A percentile compares a stretch with the other conserved stretches of the same genome.
Conservation (phyloP, 2,113 vertebrate species). For the Progne subis region DNA sequence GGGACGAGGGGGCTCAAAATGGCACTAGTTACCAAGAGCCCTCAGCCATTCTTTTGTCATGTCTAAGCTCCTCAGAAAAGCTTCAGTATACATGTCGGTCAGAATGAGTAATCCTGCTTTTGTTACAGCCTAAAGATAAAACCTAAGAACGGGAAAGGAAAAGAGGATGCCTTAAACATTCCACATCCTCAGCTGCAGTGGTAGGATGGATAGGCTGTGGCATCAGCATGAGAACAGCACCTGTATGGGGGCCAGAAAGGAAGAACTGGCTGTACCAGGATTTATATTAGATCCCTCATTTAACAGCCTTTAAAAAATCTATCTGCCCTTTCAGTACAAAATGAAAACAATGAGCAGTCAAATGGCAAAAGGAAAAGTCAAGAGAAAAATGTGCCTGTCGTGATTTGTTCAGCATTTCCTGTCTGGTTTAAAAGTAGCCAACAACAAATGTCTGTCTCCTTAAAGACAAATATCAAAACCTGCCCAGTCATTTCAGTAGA, state of each 20-base stretch:
- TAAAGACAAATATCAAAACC: conserved; percentile 2
- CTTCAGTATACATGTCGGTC: background rate
- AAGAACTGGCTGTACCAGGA: background rate
- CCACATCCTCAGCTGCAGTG: background rate
- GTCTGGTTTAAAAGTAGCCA: background rate
- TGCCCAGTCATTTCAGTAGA: background rate
- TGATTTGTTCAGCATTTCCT: background rate
- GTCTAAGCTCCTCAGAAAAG: conserved; percentile 7
- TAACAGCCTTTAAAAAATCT: background rate
- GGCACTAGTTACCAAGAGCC: background rate
- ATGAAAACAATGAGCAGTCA: conserved; percentile 11
- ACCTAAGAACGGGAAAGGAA: background rate
- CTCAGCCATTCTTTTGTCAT: background rate
- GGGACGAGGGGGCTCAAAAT: background rate
- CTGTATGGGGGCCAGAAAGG: background rate
- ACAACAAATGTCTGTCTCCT: background rate
- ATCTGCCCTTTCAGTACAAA: background rate
- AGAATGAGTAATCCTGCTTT: conserved; percentile 14
- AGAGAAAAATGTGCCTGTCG: background rate
- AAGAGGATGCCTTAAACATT: background rate
- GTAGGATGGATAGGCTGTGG: background rate
- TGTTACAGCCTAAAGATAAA: background rate
- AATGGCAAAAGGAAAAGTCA: background rate
- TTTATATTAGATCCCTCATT: background rate
- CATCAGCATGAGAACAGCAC: background rate